Percentiles rank a stretch among this genome's conserved stretches.
Evolutionary conservation across 2,888 invertebrate genomes (phyloP).

Genomic region (Carcina quercana): DNA sequence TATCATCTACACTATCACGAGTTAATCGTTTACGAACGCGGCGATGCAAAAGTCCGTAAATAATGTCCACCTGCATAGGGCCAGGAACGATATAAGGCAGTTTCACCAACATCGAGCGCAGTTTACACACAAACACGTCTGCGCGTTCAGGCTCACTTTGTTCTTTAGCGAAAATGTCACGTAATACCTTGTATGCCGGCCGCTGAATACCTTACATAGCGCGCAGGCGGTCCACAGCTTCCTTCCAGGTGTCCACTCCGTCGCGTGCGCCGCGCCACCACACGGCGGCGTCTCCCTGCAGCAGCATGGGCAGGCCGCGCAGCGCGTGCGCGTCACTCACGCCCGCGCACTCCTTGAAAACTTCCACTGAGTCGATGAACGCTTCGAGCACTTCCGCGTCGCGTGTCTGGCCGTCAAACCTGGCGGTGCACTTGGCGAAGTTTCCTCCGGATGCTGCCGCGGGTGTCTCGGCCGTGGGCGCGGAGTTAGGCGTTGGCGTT

Average conservation of each 20-base stretch:
- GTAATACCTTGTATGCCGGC: not conserved
- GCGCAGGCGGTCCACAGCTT: not conserved
- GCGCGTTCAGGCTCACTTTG: conserved; percentile 1
- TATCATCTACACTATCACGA: not conserved
- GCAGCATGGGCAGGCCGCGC: conserved; percentile 7
- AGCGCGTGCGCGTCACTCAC: conserved; percentile 8
- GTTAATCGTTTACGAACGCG: not conserved
- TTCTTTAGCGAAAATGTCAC: not conserved
- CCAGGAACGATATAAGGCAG: not conserved
- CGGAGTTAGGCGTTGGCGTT: no score
- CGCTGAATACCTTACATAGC: not conserved
- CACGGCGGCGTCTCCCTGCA: not conserved
- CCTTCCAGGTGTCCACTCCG: not conserved
- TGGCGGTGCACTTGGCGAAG: conserved; percentile 9
- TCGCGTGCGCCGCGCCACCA: conserved; percentile 3
- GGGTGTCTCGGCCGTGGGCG: no score
- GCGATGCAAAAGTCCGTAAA: not conserved
- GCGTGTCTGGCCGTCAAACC: conserved; percentile 7
- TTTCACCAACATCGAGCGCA: not conserved
- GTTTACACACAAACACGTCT: conserved; percentile 1
- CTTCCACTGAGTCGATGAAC: conserved; percentile 10
- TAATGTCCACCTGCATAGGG: conserved; percentile 2
- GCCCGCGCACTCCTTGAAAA: conserved; percentile 9
- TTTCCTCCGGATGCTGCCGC: conserved; percentile 1
- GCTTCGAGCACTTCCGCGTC: conserved; percentile 4